Base-by-base conservation (phyloP, 2,797 vertebrate genomes). In the Periophthalmus magnuspinnatus region DNA sequence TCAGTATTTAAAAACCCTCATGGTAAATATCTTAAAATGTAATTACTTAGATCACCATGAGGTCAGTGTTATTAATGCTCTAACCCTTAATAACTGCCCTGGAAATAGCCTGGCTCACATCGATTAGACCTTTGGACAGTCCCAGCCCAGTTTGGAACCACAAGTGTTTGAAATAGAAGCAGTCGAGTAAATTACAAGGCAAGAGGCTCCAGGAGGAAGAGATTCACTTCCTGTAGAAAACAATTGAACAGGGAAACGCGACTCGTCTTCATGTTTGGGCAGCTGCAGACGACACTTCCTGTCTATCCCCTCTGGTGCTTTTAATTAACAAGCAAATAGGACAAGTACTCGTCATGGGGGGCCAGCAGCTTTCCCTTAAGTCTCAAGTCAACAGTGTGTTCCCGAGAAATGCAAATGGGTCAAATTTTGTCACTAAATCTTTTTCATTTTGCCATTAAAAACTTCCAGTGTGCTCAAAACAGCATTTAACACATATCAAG, bases 271-370 rank as follows among this genome's bases (percentile, higher is more conserved):
- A 13, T 83, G 85, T 87, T 84, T 80, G 78, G 75, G 45, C 88
- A 89, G 90, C 90, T 85, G 84, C 76, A 78, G 58, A 84, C 72
- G 63, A 65, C 33, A 52, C 81, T 88, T 88, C 86, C 86, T 77
- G 83, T 76, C 77, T 16, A 5, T 11, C 52, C 77, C 72, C 60
- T 41, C 22, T 0, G 28, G 55, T 66, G 67, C 77, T 82, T 85
- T 77, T 75, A 83, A 88, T 88, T 82, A 90, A 74, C 78, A 61
- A 62, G 59, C 55, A 81, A 78, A 85, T 24, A 67, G 72, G 68
- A 68, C 70, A 72, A 45, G 47, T 7, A 38, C 47, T 59, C 50
- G 75, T 78, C 75, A 77, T 45, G 56, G 54, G 70, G 69, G 8
- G 54, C 45, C 57, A 22, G 22, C 17, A 2, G 65, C 65, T 34